These are phyloP conservation scores for Callithrix jacchus DNA, from an alignment of 2,113 vertebrate species.

Conservation along the genomic window DNA sequence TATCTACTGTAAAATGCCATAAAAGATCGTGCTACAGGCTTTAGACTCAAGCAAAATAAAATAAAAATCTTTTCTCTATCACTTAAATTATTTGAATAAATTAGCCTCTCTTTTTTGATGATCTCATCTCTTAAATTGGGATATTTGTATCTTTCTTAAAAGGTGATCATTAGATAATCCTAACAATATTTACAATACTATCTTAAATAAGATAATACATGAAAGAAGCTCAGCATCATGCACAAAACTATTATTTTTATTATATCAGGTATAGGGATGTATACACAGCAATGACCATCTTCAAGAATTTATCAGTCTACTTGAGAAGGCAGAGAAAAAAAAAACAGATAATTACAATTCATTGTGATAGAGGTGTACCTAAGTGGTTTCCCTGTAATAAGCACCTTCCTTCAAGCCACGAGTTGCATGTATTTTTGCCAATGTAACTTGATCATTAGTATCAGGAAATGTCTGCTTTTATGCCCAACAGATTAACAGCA, in stretches of 20 bases:
- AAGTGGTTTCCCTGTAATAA: neutral
- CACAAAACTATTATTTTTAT: neutral
- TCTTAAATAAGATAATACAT: neutral
- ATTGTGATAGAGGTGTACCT: neutral
- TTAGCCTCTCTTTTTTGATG: neutral
- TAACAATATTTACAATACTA: neutral
- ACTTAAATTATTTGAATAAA: neutral
- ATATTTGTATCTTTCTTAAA: neutral
- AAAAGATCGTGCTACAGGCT: neutral
- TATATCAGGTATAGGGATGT: neutral
- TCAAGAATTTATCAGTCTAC: neutral
- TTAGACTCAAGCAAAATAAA: neutral
- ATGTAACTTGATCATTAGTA: neutral
- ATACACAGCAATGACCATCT: neutral
- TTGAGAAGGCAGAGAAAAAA: neutral
- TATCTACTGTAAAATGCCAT: neutral
- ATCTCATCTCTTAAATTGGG: constrained; percentile 15
- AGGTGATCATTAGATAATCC: neutral
- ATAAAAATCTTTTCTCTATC: neutral
- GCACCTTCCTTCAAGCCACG: neutral
- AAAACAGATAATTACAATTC: neutral
- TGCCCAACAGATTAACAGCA: neutral
- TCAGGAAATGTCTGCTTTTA: constrained; percentile 6
- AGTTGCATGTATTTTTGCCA: neutral
- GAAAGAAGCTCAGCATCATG: neutral